Evolutionary conservation across 2,797 vertebrate species (phyloP).

Genomic region (Galagoides demidoff): DNA sequence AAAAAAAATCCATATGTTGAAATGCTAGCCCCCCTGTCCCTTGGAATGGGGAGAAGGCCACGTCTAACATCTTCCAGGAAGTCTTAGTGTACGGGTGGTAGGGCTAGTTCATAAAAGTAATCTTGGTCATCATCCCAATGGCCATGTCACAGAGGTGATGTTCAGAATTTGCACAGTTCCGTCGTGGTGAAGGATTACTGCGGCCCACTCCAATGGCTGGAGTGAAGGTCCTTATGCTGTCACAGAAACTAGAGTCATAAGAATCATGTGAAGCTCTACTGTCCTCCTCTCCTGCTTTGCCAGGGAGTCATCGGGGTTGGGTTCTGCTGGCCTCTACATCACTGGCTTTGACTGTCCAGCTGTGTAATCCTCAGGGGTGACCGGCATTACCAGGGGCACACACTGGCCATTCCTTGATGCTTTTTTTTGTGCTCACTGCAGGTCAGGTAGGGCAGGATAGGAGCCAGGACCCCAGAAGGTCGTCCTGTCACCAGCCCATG

Average conservation of each 20-base stretch:
- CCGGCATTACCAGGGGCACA: slow-evolving; percentile 95
- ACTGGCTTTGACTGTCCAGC: slow-evolving; percentile 86
- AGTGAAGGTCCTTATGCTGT: slow-evolving; percentile 66
- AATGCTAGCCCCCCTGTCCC: not conserved
- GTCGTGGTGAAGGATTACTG: not conserved
- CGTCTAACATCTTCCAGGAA: not conserved
- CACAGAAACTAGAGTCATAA: slow-evolving; percentile 66
- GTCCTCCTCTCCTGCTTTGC: slow-evolving; percentile 84
- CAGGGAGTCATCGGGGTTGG: slow-evolving; percentile 39
- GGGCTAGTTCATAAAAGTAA: not conserved
- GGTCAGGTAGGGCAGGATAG: slow-evolving; percentile 93
- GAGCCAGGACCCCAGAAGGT: slow-evolving; percentile 94
- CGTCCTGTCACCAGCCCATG: slow-evolving; percentile 92
- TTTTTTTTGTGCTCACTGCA: slow-evolving; percentile 95
- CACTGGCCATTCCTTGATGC: slow-evolving; percentile 93
- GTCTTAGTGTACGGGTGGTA: not conserved
- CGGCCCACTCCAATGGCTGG: slow-evolving; percentile 8
- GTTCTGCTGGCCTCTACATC: slow-evolving; percentile 75
- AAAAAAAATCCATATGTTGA: not conserved
- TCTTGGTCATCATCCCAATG: not conserved
- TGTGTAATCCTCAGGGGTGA: slow-evolving; percentile 95
- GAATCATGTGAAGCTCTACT: slow-evolving; percentile 64
- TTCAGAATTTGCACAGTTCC: not conserved
- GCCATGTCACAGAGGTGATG: not conserved
- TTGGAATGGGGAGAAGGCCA: not conserved